Base-by-base conservation (phyloP, 1,140 invertebrate genomes). In the Rhynchophorus ferrugineus region DNA sequence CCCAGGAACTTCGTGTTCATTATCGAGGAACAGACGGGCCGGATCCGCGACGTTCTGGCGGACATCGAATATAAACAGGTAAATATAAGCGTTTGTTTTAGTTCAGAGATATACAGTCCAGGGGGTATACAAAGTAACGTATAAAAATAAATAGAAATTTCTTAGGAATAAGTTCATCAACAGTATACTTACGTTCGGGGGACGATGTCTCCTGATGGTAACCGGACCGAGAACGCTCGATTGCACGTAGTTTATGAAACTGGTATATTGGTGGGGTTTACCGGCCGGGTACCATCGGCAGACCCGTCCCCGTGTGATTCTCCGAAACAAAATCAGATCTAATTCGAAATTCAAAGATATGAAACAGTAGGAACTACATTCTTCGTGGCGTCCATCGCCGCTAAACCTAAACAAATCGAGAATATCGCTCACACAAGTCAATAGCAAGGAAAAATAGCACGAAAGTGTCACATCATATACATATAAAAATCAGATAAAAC, bases 401-500 rank as follows among this genome's bases (percentile, higher is more conserved):
- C 42, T 21, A 22, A 22, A 24, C 18, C 43, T 13, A 44, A 45
- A 48, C 37, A 8, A 48, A 44, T 22, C 29, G 44, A 21, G 29
- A 18, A 44, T 41, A 21, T 39, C 22, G 41, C 57, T 58, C n/a
- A n/a, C n/a, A n/a, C n/a, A n/a, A n/a, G n/a, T n/a, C 58, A 52
- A 42, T 34, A 43, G 45, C 58, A 58, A 55, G 29, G 36, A 51
- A 49, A 52, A 42, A 36, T 22, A 55, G 41, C 35, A 45, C 33
- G 9, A 18, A 48, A 24, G 24, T 41, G 18, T 24, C 20, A 44
- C 6, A 49, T 29, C 11, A 33, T 20, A 37, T 51, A 58, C 48
- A 59, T 48, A 52, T 52, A 47, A 37, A 50, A 58, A 59, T 60
- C 56, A 54, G 57, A n/a, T n/a, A n/a, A n/a, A n/a, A n/a, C n/a